These are phyloP conservation scores for Macropis europaea DNA, from an alignment of 2,888 invertebrate species.

Conservation along the genomic window DNA sequence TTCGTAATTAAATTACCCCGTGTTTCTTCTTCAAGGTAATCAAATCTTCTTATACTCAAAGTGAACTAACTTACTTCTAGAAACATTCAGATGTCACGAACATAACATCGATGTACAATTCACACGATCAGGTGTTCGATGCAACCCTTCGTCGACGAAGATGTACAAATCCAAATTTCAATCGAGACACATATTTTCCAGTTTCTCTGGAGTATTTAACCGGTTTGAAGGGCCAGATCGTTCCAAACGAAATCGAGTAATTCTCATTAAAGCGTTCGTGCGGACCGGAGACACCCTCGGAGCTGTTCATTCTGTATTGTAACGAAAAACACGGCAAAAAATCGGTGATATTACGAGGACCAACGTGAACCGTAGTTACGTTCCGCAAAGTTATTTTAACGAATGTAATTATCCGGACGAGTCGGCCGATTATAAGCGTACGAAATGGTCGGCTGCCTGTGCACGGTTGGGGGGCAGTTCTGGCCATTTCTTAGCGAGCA, in stretches of 20 bases:
- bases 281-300: constrained; percentile 39
- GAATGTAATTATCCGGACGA: constrained; percentile 69
- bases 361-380: constrained; percentile 23
- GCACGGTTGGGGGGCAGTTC: constrained; percentile 55
- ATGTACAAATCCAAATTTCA: background rate
- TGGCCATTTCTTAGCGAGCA: constrained; percentile 48
- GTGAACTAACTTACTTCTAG: too few species aligned
- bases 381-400: constrained; percentile 68
- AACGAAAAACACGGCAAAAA: constrained; percentile 10
- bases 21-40: constrained; percentile 22
- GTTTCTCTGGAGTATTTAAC: constrained; percentile 19
- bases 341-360: constrained; percentile 15
- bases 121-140: background rate
- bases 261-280: constrained; percentile 22
- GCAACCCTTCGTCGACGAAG: background rate
- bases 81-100: background rate
- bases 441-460: constrained; percentile 50
- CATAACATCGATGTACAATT: constrained; percentile 3
- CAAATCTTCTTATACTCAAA: constrained; percentile 5
- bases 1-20: constrained; percentile 32
- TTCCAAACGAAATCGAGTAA: constrained; percentile 38
- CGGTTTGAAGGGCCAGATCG: constrained; percentile 12
- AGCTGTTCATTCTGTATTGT: background rate
- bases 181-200: background rate
- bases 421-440: constrained; percentile 54